Evolutionary conservation across 2,113 vertebrate genomes (phyloP).

Genomic region (Melanotaenia duboulayi): DNA sequence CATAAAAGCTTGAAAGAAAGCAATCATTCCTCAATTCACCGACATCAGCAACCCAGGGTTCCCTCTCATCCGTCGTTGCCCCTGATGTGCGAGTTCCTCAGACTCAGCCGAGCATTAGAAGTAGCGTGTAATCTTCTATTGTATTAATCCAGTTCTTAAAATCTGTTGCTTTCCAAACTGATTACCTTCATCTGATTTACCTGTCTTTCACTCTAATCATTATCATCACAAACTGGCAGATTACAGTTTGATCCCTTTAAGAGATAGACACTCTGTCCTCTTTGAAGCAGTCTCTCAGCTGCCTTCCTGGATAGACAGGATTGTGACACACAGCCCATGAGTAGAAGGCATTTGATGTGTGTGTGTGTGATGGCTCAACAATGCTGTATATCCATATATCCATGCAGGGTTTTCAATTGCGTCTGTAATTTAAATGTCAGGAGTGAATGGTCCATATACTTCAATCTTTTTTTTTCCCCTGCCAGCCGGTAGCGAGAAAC

Average conservation of each 20-base stretch:
- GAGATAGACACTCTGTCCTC: slow-evolving; percentile 45
- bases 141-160: slow-evolving; percentile 67
- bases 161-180: slow-evolving; percentile 65
- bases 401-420: slow-evolving; percentile 42
- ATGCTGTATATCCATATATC: slow-evolving; percentile 44
- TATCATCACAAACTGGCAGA: slow-evolving; percentile 57
- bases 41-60: slow-evolving; percentile 47
- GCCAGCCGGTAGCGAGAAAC: slow-evolving; percentile 41
- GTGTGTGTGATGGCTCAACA: slow-evolving; percentile 13
- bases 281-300: slow-evolving; percentile 56
- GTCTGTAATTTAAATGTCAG: slow-evolving; percentile 71
- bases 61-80: background rate
- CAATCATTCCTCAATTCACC: slow-evolving; percentile 61
- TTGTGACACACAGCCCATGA: slow-evolving; percentile 26
- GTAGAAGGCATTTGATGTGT: background rate
- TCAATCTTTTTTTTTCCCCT: slow-evolving; percentile 44
- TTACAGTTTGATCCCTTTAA: slow-evolving; percentile 61
- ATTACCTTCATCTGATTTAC: slow-evolving; percentile 72
- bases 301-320: slow-evolving; percentile 24
- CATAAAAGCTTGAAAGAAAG: slow-evolving; percentile 54
- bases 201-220: slow-evolving; percentile 64
- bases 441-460: slow-evolving; percentile 62
- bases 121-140: slow-evolving; percentile 56
- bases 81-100: slow-evolving; percentile 30
- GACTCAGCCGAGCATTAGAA: slow-evolving; percentile 36